Conservation (phyloP, 2,113 vertebrate species). For the Casuarius casuarius region DNA sequence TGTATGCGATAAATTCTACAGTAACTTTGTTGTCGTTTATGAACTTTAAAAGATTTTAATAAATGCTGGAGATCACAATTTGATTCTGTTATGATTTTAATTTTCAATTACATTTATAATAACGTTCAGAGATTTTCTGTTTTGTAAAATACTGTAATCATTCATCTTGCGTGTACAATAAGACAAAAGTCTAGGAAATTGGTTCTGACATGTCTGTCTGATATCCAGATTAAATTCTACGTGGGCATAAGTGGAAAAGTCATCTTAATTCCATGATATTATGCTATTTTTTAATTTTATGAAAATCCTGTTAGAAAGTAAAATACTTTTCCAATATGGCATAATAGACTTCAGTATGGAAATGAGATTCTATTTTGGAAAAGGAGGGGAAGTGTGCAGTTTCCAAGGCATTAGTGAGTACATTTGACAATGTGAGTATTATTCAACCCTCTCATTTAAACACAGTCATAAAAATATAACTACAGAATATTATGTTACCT, state of each 20-base stretch:
- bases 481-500: conserved; percentile 71
- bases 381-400: conserved; percentile 64
- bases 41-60: conserved; percentile 86
- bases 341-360: conserved; percentile 74
- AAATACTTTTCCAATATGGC: conserved; percentile 63
- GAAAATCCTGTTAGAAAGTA: conserved; percentile 55
- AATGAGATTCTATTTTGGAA: conserved; percentile 66
- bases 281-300: conserved; percentile 58
- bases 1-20: conserved; percentile 84
- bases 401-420: conserved; percentile 70
- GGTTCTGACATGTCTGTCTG: conserved; percentile 60
- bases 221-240: conserved; percentile 47
- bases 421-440: conserved; percentile 72
- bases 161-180: conserved; percentile 62
- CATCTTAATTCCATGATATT: conserved; percentile 61
- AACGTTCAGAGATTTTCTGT: conserved; percentile 48
- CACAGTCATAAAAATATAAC: conserved; percentile 67
- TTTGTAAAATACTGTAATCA: conserved; percentile 66
- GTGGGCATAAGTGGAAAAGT: conserved; percentile 44
- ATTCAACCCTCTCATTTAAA: conserved; percentile 75
- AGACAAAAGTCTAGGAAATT: conserved; percentile 55
- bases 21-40: conserved; percentile 86
- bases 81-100: conserved; percentile 79
- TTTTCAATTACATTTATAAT: conserved; percentile 67
- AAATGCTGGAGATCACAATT: conserved; percentile 85